Evolutionary conservation across 1,140 invertebrate species (phyloP).

Genomic region (Danaus melanippus): DNA sequence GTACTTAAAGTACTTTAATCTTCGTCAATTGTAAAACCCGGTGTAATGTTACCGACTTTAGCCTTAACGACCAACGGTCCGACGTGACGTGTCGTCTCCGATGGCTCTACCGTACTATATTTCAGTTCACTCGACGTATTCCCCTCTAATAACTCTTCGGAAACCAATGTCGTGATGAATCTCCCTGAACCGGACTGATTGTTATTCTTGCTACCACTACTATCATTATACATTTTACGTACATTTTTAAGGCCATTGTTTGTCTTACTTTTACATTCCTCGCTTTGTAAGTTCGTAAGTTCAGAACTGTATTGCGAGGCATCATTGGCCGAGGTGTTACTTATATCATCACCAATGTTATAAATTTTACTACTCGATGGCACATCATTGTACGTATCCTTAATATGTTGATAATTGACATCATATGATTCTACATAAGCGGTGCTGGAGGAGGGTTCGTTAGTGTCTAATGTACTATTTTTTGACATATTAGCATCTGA

Average conservation of each 20-base stretch:
- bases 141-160: conserved; percentile 37
- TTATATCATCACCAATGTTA: conserved; percentile 41
- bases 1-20: conserved; percentile 9
- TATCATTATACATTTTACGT: conserved; percentile 57
- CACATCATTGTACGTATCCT: conserved; percentile 56
- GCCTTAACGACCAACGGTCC: conserved; percentile 40
- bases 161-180: conserved; percentile 56
- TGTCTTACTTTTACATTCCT: conserved; percentile 34
- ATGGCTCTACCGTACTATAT: conserved; percentile 22
- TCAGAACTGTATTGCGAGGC: conserved; percentile 27
- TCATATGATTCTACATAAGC: conserved; percentile 41
- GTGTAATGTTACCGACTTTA: conserved; percentile 39
- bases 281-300: conserved; percentile 45
- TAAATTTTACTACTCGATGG: conserved; percentile 61
- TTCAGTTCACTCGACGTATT: conserved; percentile 34
- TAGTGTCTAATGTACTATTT: conserved; percentile 17
- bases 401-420: conserved; percentile 48
- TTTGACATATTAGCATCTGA: conserved; percentile 21
- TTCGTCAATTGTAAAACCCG: conserved; percentile 46
- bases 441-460: conserved; percentile 30
- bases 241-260: conserved; percentile 49
- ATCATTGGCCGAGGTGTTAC: conserved; percentile 50
- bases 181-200: conserved; percentile 37
- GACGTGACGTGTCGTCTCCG: conserved; percentile 9
- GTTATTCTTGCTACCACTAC: conserved; percentile 47